Evolutionary conservation across 2,888 invertebrate species (phyloP), one percentile per base, ranked within the genome.

Genomic region (Argynnis bischoffii): DNA sequence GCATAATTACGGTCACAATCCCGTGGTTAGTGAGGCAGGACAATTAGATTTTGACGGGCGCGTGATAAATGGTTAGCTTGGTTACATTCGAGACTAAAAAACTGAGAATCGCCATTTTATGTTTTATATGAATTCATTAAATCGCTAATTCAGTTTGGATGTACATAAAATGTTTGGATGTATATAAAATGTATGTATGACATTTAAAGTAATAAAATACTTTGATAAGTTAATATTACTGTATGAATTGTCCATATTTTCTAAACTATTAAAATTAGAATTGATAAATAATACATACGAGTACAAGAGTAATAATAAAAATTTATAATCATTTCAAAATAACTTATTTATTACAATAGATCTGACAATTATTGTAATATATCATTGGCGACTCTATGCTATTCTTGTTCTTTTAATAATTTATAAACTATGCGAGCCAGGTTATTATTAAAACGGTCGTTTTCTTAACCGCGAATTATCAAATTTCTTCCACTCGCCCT

Each of bases 1-100:
- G 85, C 83, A 81, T 92, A 91, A 92, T 92, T 90, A 92, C 82
- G 89, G 87, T 88, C 90, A 92, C 91, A 89, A 89, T 86, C 84
- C 85, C 78, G 83, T 84, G 88, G 91, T 90, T 88, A 87, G 87
- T 85, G 85, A 86, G 82, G 86, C 87, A 86, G 90, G 91, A 92
- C 92, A 92, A 92, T 92, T 92, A 92, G 89, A 88, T 89, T 92
- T 90, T 92, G 92, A 92, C 92, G 86, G 90, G 83, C 81, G 83
- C 76, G 82, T 92, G 92, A 92, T 92, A 91, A 91, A 92, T 92
- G 89, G 87, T 84, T 81, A 80, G 82, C 83, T 86, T 79, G 84
- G 81, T 82, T 81, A 81, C 78, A 81, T 76, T 79, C 76, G 74
- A 74, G 76, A 78, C 77, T 76, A 72, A 78, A 81, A 82, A 72